Evolutionary conservation across 2,888 invertebrate species (phyloP), one percentile per base, ranked within the genome.

Genomic region (Tetragnatha montana): DNA sequence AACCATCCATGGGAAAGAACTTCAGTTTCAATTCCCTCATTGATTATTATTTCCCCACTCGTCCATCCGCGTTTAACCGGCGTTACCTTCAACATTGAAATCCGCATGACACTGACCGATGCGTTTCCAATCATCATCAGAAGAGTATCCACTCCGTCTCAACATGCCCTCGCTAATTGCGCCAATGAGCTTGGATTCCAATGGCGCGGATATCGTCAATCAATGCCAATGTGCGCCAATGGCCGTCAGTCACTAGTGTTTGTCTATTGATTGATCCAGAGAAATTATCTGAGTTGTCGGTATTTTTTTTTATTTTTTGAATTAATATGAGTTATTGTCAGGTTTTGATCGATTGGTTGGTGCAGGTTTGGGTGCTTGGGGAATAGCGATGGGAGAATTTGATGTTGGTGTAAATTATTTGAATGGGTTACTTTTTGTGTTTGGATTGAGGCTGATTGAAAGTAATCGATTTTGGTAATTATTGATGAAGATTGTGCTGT

Each of bases 241-340:
- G n/a, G n/a, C n/a, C 14, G 70, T 21, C 69, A 81, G 60, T 14
- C 22, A 47, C 19, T 50, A 47, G 19, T 81, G 19, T 50, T 35
- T 74, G 74, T 79, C 60, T 17, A 60, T 60, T 86, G 86, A 86
- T 86, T 73, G 86, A 86, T 86, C 74, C 79, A 80, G 86, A 86
- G 86, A 86, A 86, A 86, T 86, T 86, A 86, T 68, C 10, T 19
- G n/a, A 51, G 50, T n/a, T 35, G 22, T 22, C 49, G 35, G 35
- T 35, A 35, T 35, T 35, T 4, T 35, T 35, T 35, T 35, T n/a
- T n/a, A n/a, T n/a, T 2, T 47, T 69, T 71, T 86, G 80, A 86
- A 86, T 80, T 74, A 35, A 35, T 35, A 80, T 86, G 80, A 86
- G 80, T 80, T 86, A 74, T 74, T 73, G 86, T 80, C 86, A 80